A percentile compares a stretch with the other conserved stretches of the same genome.
phyloP scores from a whole-genome alignment of 2,113 vertebrate species.

The Leucoraja erinaceus region DNA sequence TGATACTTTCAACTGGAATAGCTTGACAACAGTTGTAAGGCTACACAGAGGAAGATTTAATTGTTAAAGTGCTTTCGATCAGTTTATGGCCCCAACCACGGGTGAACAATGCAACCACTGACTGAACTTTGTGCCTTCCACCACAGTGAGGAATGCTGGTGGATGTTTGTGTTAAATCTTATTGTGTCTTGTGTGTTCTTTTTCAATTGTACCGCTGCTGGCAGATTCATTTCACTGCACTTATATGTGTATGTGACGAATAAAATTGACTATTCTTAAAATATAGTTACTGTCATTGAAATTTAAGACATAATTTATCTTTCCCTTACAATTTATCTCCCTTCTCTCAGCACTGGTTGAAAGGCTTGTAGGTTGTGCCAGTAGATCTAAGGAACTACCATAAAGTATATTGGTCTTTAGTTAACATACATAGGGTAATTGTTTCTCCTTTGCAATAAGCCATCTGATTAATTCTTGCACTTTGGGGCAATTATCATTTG shows the following conservation, averaged over 20 bases:
- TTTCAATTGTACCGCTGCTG: too few species aligned
- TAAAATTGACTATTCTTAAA: neutral
- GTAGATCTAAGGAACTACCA: neutral
- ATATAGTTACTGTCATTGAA: neutral
- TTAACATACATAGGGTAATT: neutral
- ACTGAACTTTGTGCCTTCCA: too few species aligned
- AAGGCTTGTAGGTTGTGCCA: neutral
- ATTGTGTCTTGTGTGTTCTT: too few species aligned
- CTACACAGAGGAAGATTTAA: neutral
- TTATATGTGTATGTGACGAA: too few species aligned
- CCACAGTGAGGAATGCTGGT: too few species aligned
- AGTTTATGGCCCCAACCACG: too few species aligned
- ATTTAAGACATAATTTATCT: neutral
- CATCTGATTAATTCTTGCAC: neutral
- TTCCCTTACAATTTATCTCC: neutral
- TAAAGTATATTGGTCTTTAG: neutral
- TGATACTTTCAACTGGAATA: neutral
- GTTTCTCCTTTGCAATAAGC: neutral
- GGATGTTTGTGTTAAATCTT: too few species aligned
- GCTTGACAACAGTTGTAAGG: neutral
- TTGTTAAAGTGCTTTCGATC: too few species aligned
- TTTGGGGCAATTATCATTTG: neutral
- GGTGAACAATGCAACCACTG: too few species aligned
- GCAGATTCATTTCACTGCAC: too few species aligned
- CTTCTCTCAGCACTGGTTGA: neutral